These are phyloP conservation scores for Ovibos moschatus DNA, from an alignment of 2,113 vertebrate genomes.

Conservation along the genomic window DNA sequence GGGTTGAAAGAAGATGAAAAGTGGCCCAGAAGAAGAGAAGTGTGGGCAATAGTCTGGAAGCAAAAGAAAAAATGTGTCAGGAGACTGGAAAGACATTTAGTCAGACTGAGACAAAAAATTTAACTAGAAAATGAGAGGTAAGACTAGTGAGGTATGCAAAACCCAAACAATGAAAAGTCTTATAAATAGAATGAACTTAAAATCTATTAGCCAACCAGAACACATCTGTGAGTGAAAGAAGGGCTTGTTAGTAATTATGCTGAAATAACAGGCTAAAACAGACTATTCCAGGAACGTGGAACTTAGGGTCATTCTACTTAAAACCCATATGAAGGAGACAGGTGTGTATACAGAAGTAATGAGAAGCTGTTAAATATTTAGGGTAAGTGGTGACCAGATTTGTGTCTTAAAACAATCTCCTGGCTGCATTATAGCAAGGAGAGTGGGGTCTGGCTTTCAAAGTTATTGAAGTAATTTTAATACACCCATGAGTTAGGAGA, in stretches of 20 bases:
- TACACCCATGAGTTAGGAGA: neutral
- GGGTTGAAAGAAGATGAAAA: neutral
- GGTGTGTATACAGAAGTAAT: neutral
- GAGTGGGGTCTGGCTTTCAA: neutral
- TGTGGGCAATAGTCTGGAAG: neutral
- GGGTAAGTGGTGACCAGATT: neutral
- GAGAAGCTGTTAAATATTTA: constrained; percentile 1
- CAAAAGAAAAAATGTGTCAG: neutral
- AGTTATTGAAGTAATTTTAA: neutral
- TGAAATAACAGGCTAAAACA: neutral
- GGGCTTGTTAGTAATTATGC: neutral
- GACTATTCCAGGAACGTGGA: neutral
- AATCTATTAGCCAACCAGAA: neutral
- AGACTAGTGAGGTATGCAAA: neutral
- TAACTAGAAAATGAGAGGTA: neutral
- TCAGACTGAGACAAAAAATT: neutral
- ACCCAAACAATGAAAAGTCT: neutral
- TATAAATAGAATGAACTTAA: neutral
- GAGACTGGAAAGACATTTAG: neutral
- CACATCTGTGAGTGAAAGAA: neutral
- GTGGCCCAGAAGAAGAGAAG: neutral
- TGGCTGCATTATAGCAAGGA: neutral
- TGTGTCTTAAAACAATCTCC: neutral
- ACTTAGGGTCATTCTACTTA: neutral
- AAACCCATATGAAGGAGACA: neutral